A percentile compares a stretch with the other conserved stretches of the same genome.
These are phyloP conservation scores for Holothuria scabra DNA, from an alignment of 53 echinoderm and acorn worm species.

Conservation along the genomic window DNA sequence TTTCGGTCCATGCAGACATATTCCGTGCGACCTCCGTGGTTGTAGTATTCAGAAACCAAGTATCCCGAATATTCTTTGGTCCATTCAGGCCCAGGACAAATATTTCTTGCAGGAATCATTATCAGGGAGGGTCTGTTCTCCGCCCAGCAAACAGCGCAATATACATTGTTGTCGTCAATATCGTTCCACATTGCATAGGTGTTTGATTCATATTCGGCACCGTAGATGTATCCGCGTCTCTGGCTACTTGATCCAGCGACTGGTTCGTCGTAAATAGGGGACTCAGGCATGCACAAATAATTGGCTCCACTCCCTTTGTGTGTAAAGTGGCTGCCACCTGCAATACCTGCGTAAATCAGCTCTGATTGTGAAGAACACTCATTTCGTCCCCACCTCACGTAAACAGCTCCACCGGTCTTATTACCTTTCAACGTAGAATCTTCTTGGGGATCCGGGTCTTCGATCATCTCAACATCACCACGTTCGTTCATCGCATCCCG, in stretches of 20 bases:
- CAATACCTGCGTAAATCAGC: too few species aligned
- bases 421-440: neutral
- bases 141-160: too few species aligned
- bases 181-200: neutral
- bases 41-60: too few species aligned
- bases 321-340: constrained; percentile 44
- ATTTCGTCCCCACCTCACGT: constrained; percentile 35
- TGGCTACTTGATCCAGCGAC: neutral
- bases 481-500: constrained; percentile 7
- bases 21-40: too few species aligned
- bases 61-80: too few species aligned
- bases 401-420: neutral
- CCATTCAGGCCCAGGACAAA: too few species aligned
- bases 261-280: constrained; percentile 51
- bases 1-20: constrained; percentile 59
- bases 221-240: constrained; percentile 2
- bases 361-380: constrained; percentile 23
- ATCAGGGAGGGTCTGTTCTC: too few species aligned
- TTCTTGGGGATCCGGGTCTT: too few species aligned
- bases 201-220: constrained; percentile 46
- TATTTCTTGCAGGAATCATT: too few species aligned
- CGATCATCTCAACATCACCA: neutral
- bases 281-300: too few species aligned
- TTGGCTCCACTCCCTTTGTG: too few species aligned
- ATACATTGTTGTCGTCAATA: constrained; percentile 41